Base-by-base conservation (phyloP, 2,888 invertebrate genomes). In the Odiellus spinosus region DNA sequence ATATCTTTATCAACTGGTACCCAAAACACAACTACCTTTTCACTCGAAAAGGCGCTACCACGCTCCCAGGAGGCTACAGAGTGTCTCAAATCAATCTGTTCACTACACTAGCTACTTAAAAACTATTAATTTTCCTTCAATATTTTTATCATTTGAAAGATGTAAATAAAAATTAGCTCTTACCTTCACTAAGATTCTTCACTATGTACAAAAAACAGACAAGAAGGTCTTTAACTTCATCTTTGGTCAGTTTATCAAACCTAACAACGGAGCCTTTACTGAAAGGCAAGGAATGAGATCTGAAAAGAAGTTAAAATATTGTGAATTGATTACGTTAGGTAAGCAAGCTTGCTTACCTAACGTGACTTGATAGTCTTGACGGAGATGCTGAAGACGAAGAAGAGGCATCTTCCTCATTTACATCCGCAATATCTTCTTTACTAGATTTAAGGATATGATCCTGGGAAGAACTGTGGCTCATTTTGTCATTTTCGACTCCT, bases 131-230 rank as follows among this genome's bases (percentile, higher is more conserved):
- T n/a, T n/a, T n/a, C n/a, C n/a, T n/a, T n/a, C n/a, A n/a, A n/a
- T n/a, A n/a, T n/a, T n/a, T n/a, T n/a, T n/a, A n/a, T n/a, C n/a
- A 26, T 26, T 26, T 8, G 8, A 26, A 26, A 4, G 8, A 26
- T 4, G 26, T 26, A 26, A 34, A 41, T 10, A 43, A 40, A 36
- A n/a, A n/a, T n/a, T n/a, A n/a, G n/a, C 47, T 40, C 21, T 51
- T 53, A 67, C 67, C 67, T 63, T 90, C 86, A 39, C 84, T 83
- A 56, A 90, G 68, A 67, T 91, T 82, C 66, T 88, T 90, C 51
- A 93, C 73, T 46, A 93, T 80, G 67, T 86, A 91, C 51, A 95
- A 72, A 70, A 90, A 87, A 64, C 85, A 84, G 47, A 88, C 70
- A 45, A 93, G 73, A 53, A 91, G 74, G 66, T 93, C 91, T 61